These are phyloP conservation scores for Cydia pomonella DNA, from an alignment of 1,140 invertebrate genomes.

Conservation along the genomic window DNA sequence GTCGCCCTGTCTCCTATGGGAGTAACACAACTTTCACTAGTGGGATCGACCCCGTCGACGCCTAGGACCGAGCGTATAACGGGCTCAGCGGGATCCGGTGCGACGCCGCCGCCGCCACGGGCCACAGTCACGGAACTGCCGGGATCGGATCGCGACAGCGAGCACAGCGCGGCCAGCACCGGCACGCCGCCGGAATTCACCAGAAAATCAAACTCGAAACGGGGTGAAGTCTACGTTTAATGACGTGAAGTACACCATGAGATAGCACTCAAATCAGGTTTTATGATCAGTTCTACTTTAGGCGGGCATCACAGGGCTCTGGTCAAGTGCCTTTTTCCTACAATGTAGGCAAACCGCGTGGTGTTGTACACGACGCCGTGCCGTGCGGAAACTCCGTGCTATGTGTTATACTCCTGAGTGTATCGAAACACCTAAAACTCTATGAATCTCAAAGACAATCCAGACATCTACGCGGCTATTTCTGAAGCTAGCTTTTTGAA, in stretches of 20 bases:
- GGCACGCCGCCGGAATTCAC: slow-evolving; percentile 60
- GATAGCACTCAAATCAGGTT: slow-evolving; percentile 16
- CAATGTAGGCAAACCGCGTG: background rate
- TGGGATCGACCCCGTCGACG: slow-evolving; percentile 73
- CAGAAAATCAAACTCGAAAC: slow-evolving; percentile 71
- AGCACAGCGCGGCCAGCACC: slow-evolving; percentile 54
- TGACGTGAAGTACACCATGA: slow-evolving; percentile 31
- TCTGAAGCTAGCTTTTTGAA: background rate
- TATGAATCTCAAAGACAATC: background rate
- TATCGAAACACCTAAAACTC: background rate
- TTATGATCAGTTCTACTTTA: slow-evolving; percentile 34
- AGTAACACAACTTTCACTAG: slow-evolving; percentile 72
- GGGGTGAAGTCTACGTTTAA: slow-evolving; percentile 82
- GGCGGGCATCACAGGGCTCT: slow-evolving; percentile 24
- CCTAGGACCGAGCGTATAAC: slow-evolving; percentile 54
- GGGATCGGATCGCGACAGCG: slow-evolving; percentile 63
- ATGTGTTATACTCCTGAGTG: background rate
- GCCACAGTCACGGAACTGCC: slow-evolving; percentile 66
- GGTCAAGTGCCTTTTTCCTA: background rate
- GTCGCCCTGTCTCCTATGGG: slow-evolving; percentile 73
- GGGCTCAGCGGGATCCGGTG: slow-evolving; percentile 37
- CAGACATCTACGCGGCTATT: background rate
- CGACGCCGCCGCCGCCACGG: slow-evolving; percentile 47
- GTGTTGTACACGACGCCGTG: background rate
- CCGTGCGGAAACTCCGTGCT: background rate